Base-by-base conservation (phyloP, 1,140 invertebrate genomes). In the Drosophila setifemur region DNA sequence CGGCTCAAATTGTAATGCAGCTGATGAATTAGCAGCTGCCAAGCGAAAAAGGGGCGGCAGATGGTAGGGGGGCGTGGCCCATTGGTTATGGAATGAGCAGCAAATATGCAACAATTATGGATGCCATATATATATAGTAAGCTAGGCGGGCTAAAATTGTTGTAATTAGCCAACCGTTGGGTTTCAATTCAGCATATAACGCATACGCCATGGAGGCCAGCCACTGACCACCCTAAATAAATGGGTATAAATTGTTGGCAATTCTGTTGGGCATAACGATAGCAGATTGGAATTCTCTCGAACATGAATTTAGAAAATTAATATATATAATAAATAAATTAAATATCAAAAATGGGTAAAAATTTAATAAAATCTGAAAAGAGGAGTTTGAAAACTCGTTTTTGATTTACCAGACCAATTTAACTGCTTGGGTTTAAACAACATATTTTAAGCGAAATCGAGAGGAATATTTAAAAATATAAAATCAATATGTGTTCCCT, bases 61-160 rank as follows among this genome's bases (percentile, higher is more conserved):
- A 6, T 2, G 11, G 9, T 12, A 2, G 6, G 4, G 29, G 19
- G 37, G n/a, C 31, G 16, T 14, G 12, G 33, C 14, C 33, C 33
- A 23, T 33, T 45, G 52, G 28, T 11, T 58, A 49, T 64, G 67
- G 54, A 71, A 50, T 71, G 53, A 60, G 44, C 53, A 71, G 61
- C 61, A 66, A 66, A 71, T 71, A 70, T 60, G 67, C 53, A 60
- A 71, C 67, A 71, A 71, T 71, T 71, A 71, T 71, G 61, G 58
- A 44, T 71, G 67, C 44, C 37, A 60, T 50, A 50, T 49, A n/a
- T n/a, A n/a, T n/a, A n/a, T n/a, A n/a, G n/a, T n/a, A 37, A 70
- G 66, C 28, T 29, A n/a, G 9, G 67, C 58, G 43, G 42, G 33
- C 33, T 12, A 37, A 12, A 50, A 71, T 71, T 60, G 66, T 71